Base-by-base conservation (phyloP, 2,113 vertebrate genomes). In the Nicator chloris region DNA sequence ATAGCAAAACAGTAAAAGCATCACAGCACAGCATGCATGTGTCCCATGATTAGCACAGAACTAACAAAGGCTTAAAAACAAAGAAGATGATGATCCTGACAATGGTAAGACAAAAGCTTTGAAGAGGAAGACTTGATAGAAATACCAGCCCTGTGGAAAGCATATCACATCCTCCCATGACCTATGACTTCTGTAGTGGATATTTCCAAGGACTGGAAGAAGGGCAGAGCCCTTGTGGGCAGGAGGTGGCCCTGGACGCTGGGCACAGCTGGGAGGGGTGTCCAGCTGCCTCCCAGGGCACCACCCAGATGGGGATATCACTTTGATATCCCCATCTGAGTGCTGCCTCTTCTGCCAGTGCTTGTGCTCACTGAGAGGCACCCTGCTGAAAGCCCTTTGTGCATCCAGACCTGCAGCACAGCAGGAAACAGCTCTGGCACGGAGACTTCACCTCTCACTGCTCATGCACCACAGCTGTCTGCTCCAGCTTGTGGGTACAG, bases 381-480 rank as follows among this genome's bases (percentile, higher is more conserved):
- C 49, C 26, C 6, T 27, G 31, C 51, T 1, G 2, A 70, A 76
- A 63, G 12, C 42, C 22, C 69, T 44, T 4, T 16, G 26, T 13
- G 9, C 30, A 21, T 8, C 42, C 61, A 79, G 51, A 42, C 23
- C 44, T 68, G 73, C 23, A 9, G 69, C 50, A 33, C 27, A 3
- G 9, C 56, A 53, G 78, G 77, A 40, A 76, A 56, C 28, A 30
- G 15, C 49, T 56, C 30, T 26, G 56, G n/a, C 45, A 24, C 0
- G 0, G 39, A 82, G 28, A 49, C 20, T 44, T n/a, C 28, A 23
- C 45, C n/a, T 54, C 28, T 6, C 0, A 0, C 50, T 45, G 35
- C 47, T 69, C 5, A 0, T 7, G 37, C 2, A 1, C 24, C 33
- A 28, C 79, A 63, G 37, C 18, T 57, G 10, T n/a, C 70, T 57